These are phyloP conservation scores for Meganola albula DNA, from an alignment of 2,888 invertebrate species.

Conservation along the genomic window DNA sequence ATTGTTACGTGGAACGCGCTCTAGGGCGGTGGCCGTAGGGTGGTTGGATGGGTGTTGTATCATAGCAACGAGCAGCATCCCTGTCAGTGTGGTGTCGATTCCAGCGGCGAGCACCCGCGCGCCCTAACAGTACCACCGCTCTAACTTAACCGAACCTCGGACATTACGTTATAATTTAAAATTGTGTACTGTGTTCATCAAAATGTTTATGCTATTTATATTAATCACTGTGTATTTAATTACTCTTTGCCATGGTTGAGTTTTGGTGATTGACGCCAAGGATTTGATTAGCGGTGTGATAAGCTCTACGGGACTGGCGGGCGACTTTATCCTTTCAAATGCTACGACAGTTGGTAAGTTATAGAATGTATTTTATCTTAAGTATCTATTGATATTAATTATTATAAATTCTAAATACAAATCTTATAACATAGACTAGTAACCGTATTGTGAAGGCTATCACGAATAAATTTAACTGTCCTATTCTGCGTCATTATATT, in stretches of 20 bases:
- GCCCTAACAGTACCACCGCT: conserved; percentile 15
- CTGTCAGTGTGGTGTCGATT: conserved; percentile 60
- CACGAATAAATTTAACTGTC: too few species aligned
- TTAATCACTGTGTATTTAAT: conserved; percentile 69
- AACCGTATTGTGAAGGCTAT: too few species aligned
- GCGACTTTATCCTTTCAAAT: conserved; percentile 31
- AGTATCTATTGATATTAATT: conserved; percentile 11
- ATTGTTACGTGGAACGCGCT: conserved; percentile 65
- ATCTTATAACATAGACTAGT: too few species aligned
- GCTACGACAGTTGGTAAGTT: conserved; percentile 31
- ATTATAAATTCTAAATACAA: too few species aligned
- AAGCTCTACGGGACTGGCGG: conserved; percentile 34
- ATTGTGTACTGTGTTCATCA: conserved; percentile 35
- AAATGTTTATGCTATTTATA: conserved; percentile 70
- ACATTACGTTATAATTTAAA: conserved; percentile 23
- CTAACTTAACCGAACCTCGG: conserved; percentile 29
- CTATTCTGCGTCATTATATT: too few species aligned
- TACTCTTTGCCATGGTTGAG: conserved; percentile 62
- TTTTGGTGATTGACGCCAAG: conserved; percentile 34
- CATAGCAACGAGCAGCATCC: conserved; percentile 75
- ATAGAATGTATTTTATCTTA: conserved; percentile 22
- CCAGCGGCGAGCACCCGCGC: conserved; percentile 49
- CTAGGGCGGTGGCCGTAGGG: conserved; percentile 65
- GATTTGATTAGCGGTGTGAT: conserved; percentile 49
- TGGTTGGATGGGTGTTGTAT: conserved; percentile 61